These are phyloP conservation scores for Oncorhynchus nerka DNA, from an alignment of 2,113 vertebrate species.

Conservation along the genomic window DNA sequence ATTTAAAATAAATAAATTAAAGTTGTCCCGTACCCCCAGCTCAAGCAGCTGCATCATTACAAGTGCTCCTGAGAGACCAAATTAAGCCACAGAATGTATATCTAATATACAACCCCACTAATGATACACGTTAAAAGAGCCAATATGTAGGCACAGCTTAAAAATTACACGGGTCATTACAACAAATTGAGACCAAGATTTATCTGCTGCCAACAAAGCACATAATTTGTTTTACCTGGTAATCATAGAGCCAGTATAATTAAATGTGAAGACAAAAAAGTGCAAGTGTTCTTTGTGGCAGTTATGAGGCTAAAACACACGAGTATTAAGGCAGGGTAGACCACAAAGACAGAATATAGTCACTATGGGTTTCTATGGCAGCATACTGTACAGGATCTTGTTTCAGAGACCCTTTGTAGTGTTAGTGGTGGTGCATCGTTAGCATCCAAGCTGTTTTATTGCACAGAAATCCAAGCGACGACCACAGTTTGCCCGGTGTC, in stretches of 20 bases:
- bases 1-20: constrained; percentile 78
- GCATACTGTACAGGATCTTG: too few species aligned
- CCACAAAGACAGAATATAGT: too few species aligned
- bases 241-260: constrained; percentile 67
- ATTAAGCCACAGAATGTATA: constrained; percentile 74
- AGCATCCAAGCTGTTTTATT: too few species aligned
- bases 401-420: too few species aligned
- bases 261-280: constrained; percentile 57
- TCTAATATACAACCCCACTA: constrained; percentile 76
- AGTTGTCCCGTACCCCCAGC: constrained; percentile 63
- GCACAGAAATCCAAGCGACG: too few species aligned
- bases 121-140: constrained; percentile 73
- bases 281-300: constrained; percentile 23
- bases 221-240: constrained; percentile 72
- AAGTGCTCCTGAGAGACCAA: constrained; percentile 73
- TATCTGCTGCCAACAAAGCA: constrained; percentile 73
- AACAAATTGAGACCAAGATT: constrained; percentile 71
- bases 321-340: constrained; percentile 4
- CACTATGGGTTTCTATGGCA: too few species aligned
- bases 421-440: too few species aligned
- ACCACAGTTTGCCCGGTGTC: too few species aligned
- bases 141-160: constrained; percentile 69
- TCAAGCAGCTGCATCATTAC: constrained; percentile 70
- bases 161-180: constrained; percentile 78
- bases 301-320: background rate